Evolutionary conservation across 2,888 invertebrate species (phyloP).

Genomic region (Isoperla grammatica): DNA sequence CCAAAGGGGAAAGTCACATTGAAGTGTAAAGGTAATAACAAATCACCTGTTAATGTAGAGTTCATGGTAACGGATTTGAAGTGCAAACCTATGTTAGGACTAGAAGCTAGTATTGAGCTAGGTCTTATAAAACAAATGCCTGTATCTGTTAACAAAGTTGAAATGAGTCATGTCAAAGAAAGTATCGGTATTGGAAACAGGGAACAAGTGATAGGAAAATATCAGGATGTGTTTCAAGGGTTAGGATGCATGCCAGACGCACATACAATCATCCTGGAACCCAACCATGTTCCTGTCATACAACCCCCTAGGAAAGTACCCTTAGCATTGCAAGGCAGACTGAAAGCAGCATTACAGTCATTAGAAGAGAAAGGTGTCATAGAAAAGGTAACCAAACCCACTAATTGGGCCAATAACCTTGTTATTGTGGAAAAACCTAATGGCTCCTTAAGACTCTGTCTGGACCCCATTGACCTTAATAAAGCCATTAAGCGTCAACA

Average conservation of each 20-base stretch:
- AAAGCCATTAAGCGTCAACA: slow-evolving; percentile 31
- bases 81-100: neutral
- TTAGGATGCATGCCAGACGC: no score
- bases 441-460: slow-evolving; percentile 34
- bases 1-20: no score
- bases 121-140: neutral
- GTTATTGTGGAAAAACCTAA: slow-evolving; percentile 36
- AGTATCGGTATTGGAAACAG: neutral
- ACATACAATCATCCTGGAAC: no score
- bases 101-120: neutral
- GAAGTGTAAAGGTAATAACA: no score
- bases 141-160: no score
- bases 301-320: no score
- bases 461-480: slow-evolving; percentile 35
- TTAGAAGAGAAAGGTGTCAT: no score
- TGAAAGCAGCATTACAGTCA: no score
- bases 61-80: neutral
- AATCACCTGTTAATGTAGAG: neutral
- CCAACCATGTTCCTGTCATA: no score
- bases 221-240: no score
- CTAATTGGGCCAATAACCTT: slow-evolving; percentile 32
- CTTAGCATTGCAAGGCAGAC: no score
- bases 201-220: no score
- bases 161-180: neutral
- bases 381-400: slow-evolving; percentile 11